Evolutionary conservation across 2,113 vertebrate species (phyloP).

Genomic region (Columba janthina): DNA sequence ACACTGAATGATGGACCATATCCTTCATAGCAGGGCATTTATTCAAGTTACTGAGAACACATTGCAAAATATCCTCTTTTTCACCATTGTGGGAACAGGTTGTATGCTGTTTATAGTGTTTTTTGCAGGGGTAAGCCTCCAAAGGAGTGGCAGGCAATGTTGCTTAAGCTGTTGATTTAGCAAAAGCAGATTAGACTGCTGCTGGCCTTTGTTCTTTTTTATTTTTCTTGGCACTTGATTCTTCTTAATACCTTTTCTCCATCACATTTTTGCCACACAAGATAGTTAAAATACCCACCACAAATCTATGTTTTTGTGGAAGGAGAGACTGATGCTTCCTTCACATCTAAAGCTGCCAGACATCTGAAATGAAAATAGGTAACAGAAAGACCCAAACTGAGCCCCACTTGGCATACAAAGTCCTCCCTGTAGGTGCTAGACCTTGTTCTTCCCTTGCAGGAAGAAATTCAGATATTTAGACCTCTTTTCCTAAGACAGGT

Average conservation of each 20-base stretch:
- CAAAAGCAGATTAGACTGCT: neutral
- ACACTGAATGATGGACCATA: neutral
- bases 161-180: constrained; percentile 1
- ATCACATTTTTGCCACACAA: neutral
- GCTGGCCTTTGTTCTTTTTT: neutral
- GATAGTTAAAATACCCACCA: neutral
- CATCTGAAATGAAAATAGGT: neutral
- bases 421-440: neutral
- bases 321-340: neutral
- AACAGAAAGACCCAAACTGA: neutral
- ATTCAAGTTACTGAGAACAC: neutral
- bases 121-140: neutral
- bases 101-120: neutral
- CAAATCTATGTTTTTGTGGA: neutral
- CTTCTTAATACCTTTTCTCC: neutral
- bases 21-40: neutral
- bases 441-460: neutral
- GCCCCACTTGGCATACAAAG: neutral
- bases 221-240: neutral
- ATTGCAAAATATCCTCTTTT: neutral
- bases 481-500: neutral
- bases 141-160: neutral
- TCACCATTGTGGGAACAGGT: neutral
- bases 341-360: neutral
- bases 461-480: neutral